Conservation (phyloP, 2,113 vertebrate genomes). For the Phrynosoma platyrhinos region DNA sequence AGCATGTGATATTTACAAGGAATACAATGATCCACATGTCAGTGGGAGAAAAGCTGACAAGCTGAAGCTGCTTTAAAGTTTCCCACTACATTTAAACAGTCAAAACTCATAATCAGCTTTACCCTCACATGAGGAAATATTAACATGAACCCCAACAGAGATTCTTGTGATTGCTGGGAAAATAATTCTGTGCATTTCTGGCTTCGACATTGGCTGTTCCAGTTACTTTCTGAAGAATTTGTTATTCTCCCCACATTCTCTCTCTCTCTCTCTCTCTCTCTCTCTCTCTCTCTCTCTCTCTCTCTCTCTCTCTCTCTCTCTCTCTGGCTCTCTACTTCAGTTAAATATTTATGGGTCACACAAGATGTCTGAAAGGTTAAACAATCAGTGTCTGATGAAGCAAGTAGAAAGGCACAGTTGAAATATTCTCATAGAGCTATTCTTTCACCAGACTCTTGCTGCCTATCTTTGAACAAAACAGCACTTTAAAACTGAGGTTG, state of each 20-base stretch:
- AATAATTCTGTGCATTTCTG: background rate
- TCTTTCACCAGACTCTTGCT: background rate
- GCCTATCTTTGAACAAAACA: rapidly evolving
- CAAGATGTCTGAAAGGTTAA: background rate
- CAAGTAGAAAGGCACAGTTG: background rate
- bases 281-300: no score
- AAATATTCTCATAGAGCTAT: background rate
- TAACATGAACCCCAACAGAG: background rate
- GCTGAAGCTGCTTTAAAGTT: background rate
- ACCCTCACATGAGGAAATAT: background rate
- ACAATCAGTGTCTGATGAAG: background rate
- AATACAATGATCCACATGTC: background rate
- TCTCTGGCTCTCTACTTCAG: background rate
- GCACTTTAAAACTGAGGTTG: background rate
- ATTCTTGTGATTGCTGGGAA: background rate
- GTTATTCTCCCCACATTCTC: background rate
- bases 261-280: no score
- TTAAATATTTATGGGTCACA: background rate
- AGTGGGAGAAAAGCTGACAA: background rate
- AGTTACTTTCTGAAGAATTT: background rate
- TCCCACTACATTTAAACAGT: background rate
- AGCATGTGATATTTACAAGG: conserved; percentile 41
- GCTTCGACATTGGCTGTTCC: background rate
- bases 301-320: background rate
- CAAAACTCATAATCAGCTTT: background rate